A percentile compares a stretch with the other conserved stretches of the same genome.
phyloP scores from a whole-genome alignment of 2,113 vertebrate genomes.

The Phalacrocorax carbo region DNA sequence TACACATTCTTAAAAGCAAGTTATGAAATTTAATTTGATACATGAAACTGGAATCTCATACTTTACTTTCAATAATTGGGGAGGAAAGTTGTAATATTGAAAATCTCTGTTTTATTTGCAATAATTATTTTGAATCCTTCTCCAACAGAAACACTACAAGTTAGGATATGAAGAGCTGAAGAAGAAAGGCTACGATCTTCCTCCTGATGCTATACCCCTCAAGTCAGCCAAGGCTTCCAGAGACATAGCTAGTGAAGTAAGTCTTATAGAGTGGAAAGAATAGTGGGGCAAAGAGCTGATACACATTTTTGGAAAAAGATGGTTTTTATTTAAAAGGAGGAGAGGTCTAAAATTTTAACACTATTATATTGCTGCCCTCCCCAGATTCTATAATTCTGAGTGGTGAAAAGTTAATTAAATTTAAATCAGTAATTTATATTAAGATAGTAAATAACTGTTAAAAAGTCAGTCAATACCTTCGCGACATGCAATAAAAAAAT shows the following conservation, averaged over 20 bases:
- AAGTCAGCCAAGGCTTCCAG: slow-evolving; percentile 83
- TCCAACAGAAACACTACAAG: slow-evolving; percentile 85
- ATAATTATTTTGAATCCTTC: background rate
- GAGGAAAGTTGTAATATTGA: background rate
- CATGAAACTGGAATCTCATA: background rate
- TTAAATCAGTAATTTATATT: rapidly evolving
- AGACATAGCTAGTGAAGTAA: slow-evolving; percentile 90
- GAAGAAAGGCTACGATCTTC: slow-evolving; percentile 89
- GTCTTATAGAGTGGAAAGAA: background rate
- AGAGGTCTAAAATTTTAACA: background rate
- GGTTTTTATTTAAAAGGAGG: rapidly evolving
- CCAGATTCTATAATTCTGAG: too few species aligned
- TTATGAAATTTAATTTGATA: background rate
- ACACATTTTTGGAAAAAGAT: background rate
- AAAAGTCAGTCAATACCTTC: background rate
- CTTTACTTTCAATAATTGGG: background rate
- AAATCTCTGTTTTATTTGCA: background rate
- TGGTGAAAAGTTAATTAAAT: background rate
- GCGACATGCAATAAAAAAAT: rapidly evolving
- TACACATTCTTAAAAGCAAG: background rate
- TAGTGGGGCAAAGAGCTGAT: background rate
- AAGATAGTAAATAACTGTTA: rapidly evolving
- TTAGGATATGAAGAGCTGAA: slow-evolving; percentile 83
- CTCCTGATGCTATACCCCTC: slow-evolving; percentile 85
- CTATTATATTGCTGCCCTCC: background rate